These are phyloP conservation scores for Ophiothrix spiculata DNA, from an alignment of 35 echinoderm and acorn worm genomes.

Conservation along the genomic window DNA sequence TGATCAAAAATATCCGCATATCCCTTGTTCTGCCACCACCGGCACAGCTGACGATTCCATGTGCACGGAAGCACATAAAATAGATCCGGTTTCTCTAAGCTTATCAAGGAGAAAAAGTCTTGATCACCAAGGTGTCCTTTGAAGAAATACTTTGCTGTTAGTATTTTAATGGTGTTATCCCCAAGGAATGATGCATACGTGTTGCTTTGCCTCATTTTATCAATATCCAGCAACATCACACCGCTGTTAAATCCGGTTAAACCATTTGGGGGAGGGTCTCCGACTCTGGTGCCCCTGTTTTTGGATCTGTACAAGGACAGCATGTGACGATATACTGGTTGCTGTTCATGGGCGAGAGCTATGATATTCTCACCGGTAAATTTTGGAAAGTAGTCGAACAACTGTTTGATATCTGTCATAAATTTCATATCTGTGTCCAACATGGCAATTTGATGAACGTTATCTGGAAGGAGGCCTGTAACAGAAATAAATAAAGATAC, in stretches of 20 bases:
- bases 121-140: slow-evolving; percentile 94
- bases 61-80: slow-evolving; percentile 86
- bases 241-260: slow-evolving; percentile 97
- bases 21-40: slow-evolving; percentile 94
- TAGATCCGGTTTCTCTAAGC: slow-evolving; percentile 79
- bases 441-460: slow-evolving; percentile 70
- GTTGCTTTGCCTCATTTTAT: slow-evolving; percentile 56
- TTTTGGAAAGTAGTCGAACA: slow-evolving; percentile 72
- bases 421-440: slow-evolving; percentile 92
- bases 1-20: slow-evolving; percentile 82
- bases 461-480: slow-evolving; percentile 52
- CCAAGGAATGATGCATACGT: slow-evolving; percentile 51
- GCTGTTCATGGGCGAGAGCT: slow-evolving; percentile 83
- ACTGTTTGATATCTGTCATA: slow-evolving; percentile 78
- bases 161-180: slow-evolving; percentile 21
- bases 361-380: slow-evolving; percentile 80
- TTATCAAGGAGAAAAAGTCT: slow-evolving; percentile 83
- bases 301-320: slow-evolving; percentile 78
- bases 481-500: not conserved
- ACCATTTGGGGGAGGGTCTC: slow-evolving; percentile 85
- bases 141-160: slow-evolving; percentile 81
- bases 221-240: slow-evolving; percentile 72
- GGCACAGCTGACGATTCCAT: slow-evolving; percentile 91
- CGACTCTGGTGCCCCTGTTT: slow-evolving; percentile 78
- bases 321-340: slow-evolving; percentile 93